These are phyloP conservation scores for Leucoraja erinaceus DNA, from an alignment of 2,113 vertebrate genomes.

Conservation along the genomic window DNA sequence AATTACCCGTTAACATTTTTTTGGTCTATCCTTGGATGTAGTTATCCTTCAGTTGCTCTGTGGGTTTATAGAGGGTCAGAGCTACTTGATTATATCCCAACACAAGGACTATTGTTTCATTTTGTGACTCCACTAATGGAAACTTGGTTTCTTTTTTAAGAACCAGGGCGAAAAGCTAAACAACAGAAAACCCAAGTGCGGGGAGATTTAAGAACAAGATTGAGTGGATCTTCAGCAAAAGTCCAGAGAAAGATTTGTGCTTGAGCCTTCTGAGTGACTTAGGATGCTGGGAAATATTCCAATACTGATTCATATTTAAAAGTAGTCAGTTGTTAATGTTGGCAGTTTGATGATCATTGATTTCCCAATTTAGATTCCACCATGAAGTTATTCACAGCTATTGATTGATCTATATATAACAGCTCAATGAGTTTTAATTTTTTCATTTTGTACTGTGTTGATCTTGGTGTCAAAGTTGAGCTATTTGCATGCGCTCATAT, in stretches of 20 bases:
- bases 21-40: not conserved
- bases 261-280: not conserved
- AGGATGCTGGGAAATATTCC: not conserved
- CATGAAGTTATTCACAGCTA: not conserved
- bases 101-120: not conserved
- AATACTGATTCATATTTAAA: not conserved
- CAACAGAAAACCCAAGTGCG: not conserved
- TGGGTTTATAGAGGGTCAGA: not conserved
- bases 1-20: not conserved
- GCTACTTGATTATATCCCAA: not conserved
- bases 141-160: not conserved
- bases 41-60: not conserved
- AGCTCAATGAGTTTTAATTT: not conserved
- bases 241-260: not conserved
- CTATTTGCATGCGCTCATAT: not conserved
- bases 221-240: not conserved
- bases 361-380: not conserved
- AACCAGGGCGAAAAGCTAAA: not conserved
- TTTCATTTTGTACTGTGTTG: not conserved
- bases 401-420: not conserved
- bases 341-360: not conserved
- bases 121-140: not conserved
- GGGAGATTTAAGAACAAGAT: not conserved
- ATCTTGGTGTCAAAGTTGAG: not conserved
- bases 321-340: not conserved